Base-by-base conservation (phyloP, 1,140 invertebrate species). In the Phymorhynchus buccinoides region DNA sequence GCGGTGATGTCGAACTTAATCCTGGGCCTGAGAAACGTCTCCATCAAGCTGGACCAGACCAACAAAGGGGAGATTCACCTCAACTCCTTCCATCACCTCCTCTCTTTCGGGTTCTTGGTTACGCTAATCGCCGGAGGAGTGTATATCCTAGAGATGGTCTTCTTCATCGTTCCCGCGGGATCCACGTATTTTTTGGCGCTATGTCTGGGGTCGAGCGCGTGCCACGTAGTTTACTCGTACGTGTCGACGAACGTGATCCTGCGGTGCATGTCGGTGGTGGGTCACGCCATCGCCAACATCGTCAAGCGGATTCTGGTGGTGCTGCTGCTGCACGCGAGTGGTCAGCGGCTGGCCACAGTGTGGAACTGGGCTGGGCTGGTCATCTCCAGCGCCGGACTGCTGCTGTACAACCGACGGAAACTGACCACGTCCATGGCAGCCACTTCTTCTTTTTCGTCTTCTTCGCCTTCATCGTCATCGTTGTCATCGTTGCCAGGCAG, bases 211-310 rank as follows among this genome's bases (percentile, higher is more conserved):
- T 87, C 86, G 16, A 62, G 82, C 35, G 9, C 77, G 16, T 87
- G 87, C 68, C 88, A 89, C 68, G 87, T 88, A 35, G 75, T 68
- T 22, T 89, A 89, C 82, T 86, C 86, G 18, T 84, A 86, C 62
- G 84, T 89, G 7, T 88, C 87, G 1, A 89, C 86, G 27, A 84
- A 66, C 48, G 66, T 89, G 32, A 80, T 89, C 3, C 80, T 89
- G 1, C 85, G 79, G 39, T 81, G 77, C 56, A 86, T 87, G 80
- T 79, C 83, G 1, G 88, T 88, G 12, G 79, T 89, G 18, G 84
- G 85, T 35, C 88, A 89, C 75, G 78, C 88, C 48, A 81, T 86
- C 3, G 75, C 80, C 75, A 89, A 89, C 85, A 79, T 89, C 56
- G 71, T 88, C 35, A 88, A 89, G 68, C 71, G 88, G 42, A 62